Evolutionary conservation across 2,113 vertebrate species (phyloP).

Genomic region (Myotis davidii): DNA sequence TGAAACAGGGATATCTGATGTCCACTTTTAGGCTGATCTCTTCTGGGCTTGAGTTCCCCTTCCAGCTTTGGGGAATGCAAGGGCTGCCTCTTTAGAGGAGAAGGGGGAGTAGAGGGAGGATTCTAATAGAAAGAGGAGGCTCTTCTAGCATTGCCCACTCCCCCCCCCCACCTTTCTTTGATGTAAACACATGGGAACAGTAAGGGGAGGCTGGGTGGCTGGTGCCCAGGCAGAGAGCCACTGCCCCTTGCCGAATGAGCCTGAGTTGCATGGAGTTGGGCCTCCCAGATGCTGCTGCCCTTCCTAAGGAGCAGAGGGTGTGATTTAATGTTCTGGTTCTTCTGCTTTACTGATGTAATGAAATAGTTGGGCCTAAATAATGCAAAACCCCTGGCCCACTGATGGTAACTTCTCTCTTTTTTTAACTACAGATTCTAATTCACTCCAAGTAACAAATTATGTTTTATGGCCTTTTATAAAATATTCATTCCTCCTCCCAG

Average conservation of each 20-base stretch:
- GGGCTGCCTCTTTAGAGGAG: not conserved
- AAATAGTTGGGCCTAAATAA: conserved; percentile 66
- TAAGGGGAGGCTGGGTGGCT: not conserved
- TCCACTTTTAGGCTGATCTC: not conserved
- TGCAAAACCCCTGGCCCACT: conserved; percentile 50
- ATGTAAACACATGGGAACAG: no score
- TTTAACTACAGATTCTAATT: conserved; percentile 80
- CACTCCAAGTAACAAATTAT: conserved; percentile 75
- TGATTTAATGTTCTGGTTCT: conserved; percentile 44
- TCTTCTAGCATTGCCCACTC: not conserved
- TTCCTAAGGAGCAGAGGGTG: conserved; percentile 13
- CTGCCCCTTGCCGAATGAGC: not conserved
- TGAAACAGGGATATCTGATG: no score
- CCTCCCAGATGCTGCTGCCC: not conserved
- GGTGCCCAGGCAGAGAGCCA: not conserved
- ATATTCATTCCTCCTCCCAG: conserved; percentile 70
- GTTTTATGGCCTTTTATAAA: conserved; percentile 77
- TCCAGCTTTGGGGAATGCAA: not conserved
- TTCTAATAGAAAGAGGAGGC: not conserved
- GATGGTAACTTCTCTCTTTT: conserved; percentile 76
- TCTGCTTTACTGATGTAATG: conserved; percentile 39
- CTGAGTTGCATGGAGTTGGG: no score
- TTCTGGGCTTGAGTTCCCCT: not conserved
- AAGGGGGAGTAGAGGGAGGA: not conserved
- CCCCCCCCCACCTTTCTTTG: not conserved